phyloP scores from a whole-genome alignment of 2,113 vertebrate species.

The Empidonax alnorum region DNA sequence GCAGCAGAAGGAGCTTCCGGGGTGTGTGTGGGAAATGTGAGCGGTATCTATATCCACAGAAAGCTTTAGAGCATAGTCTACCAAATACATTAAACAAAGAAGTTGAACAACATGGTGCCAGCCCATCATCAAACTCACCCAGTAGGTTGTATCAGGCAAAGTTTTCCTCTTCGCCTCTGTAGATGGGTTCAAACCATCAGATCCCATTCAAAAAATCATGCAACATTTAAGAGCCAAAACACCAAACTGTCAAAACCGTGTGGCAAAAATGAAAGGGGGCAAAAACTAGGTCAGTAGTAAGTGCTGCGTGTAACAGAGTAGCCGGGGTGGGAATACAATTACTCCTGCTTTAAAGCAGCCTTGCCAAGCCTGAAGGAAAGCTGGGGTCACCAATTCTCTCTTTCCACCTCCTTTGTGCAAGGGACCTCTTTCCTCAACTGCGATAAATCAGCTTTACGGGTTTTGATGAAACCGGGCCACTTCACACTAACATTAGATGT shows the following conservation, averaged over 20 bases:
- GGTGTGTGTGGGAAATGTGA: not conserved
- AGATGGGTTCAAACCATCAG: not conserved
- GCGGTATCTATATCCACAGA: not conserved
- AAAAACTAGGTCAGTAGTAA: not conserved
- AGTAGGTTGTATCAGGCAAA: not conserved
- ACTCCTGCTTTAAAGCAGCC: not conserved
- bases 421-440: not conserved
- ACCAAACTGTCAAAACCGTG: not conserved
- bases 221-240: not conserved
- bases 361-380: not conserved
- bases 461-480: not conserved
- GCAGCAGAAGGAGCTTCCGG: not conserved
- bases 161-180: not conserved
- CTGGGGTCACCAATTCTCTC: not conserved
- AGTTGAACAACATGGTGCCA: rapidly evolving
- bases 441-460: not conserved
- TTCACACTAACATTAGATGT: not conserved
- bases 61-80: not conserved
- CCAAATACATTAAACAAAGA: not conserved
- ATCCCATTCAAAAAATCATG: not conserved
- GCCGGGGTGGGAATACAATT: not conserved
- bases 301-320: not conserved
- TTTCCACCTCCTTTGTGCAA: not conserved
- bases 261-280: not conserved
- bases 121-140: not conserved